A percentile compares a stretch with the other conserved stretches of the same genome.
Conservation (phyloP, 2,113 vertebrate genomes). For the Chelonoidis abingdonii region DNA sequence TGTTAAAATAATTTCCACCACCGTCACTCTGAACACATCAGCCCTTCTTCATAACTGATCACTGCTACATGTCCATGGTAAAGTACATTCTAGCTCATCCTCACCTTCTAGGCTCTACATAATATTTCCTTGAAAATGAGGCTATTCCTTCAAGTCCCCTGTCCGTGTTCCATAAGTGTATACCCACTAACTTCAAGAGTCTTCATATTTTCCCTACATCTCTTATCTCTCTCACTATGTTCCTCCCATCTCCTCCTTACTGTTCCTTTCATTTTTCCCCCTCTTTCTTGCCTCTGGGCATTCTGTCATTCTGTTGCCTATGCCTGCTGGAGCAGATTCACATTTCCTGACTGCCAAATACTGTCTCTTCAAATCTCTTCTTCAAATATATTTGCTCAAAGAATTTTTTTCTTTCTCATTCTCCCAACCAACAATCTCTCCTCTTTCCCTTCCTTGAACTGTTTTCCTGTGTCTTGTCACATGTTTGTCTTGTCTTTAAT, state of each 20-base stretch:
- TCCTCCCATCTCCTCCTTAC: background rate
- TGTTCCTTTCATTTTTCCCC: background rate
- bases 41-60: background rate
- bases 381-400: background rate
- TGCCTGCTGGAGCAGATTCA: background rate
- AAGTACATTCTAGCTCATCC: background rate
- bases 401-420: background rate
- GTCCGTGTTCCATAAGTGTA: background rate
- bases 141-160: background rate
- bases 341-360: background rate
- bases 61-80: background rate
- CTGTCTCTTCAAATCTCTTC: background rate
- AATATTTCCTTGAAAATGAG: background rate
- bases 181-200: background rate
- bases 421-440: background rate
- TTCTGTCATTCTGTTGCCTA: background rate
- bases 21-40: background rate
- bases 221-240: background rate
- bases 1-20: background rate
- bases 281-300: background rate
- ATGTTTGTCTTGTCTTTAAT: background rate
- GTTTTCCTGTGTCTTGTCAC: background rate
- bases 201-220: fast-evolving
- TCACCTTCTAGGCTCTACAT: background rate
- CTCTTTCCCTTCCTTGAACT: background rate